Base-by-base conservation (phyloP, 2,797 vertebrate genomes). In the Heterohyrax brucei region DNA sequence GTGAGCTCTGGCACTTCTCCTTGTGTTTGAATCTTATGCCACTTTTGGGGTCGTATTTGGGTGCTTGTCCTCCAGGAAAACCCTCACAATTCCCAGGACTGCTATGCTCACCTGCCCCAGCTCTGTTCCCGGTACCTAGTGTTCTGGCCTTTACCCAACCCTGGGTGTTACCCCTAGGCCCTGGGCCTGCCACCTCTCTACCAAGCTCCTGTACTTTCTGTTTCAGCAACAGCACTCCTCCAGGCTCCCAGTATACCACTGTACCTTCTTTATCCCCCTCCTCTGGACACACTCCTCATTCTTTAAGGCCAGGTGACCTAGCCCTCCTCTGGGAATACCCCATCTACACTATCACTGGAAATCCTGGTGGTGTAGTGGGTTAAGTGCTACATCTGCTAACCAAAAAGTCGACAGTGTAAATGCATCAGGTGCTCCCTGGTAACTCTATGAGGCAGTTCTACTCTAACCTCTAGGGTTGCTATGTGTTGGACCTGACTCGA, bases 201-300 rank as follows among this genome's bases (percentile, higher is more conserved):
- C 46, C 68, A 21, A 3, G 4, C 4, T 1, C 53, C 1, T 10
- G 81, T 26, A 4, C 16, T 50, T 70, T 13, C 50, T 39, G 19
- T 18, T 56, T 44, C 59, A 8, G 61, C 72, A 78, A 9, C 26
- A 21, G 14, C 18, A 13, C 56, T 50, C 9, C 50, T 44, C 30
- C 0, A 26, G 3, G 19, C 44, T 4, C 9, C 4, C 9, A 12
- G 56, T 18, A 30, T 16, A 19, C 8, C 0, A 0, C 39, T 2
- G 33, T 14, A 39, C 44, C 59, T 26, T 33, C 44, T 24, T 9
- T 26, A 28, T 61, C 79, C 61, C 33, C 10, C 84, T 14, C 21
- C 64, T 30, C 75, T 3, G 22, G 46, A 30, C 9, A 28, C 4
- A 21, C 7, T 6, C 39, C 30, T 3, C 4, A 0, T n/a, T 16